Evolutionary conservation across 2,113 vertebrate genomes (phyloP), one percentile per base, ranked within the genome.

Genomic region (Mungos mungo): DNA sequence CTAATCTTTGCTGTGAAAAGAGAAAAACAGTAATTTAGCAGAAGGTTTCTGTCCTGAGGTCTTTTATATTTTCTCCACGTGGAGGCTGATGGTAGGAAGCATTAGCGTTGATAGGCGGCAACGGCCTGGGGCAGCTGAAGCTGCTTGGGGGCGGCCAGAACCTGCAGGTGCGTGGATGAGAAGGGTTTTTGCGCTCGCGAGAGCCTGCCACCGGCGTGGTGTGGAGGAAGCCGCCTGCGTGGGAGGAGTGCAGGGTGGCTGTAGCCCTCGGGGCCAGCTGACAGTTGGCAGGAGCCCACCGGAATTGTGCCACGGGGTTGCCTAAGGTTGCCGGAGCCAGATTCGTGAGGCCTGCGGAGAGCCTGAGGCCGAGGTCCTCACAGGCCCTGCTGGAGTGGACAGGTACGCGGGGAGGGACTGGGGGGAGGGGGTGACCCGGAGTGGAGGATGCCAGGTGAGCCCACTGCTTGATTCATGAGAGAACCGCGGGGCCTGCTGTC

Each of bases 241-340:
- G 21, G 16, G 47, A 33, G 18, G 52, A 13, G 9, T 47, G 1
- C 11, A 27, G n/a, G 13, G 3, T 5, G 57, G 33, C 71, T 8
- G 13, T 11, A 14, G 14, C n/a, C 2, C 0, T 29, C 27, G 1
- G 12, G 13, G 29, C 3, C 13, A 66, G 71, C 45, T 19, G 27
- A 38, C 27, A 9, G 3, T 33, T 4, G 82, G 19, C 21, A 4
- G 29, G 38, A n/a, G 21, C 19, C 27, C 60, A 68, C 33, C 3
- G 3, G 4, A 10, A 0, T 29, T 41, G 72, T 35, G 88, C 65
- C n/a, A 8, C 31, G 60, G 10, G 16, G 72, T 5, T 41, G 9
- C 60, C 60, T 11, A 29, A 15, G 21, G 14, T 69, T 5, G 19
- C 47, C 19, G 35, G n/a, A n/a, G 23, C 47, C 60, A 5, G 29